These are phyloP conservation scores for Hephaestus fuliginosus DNA, from an alignment of 2,797 vertebrate species.

Conservation along the genomic window DNA sequence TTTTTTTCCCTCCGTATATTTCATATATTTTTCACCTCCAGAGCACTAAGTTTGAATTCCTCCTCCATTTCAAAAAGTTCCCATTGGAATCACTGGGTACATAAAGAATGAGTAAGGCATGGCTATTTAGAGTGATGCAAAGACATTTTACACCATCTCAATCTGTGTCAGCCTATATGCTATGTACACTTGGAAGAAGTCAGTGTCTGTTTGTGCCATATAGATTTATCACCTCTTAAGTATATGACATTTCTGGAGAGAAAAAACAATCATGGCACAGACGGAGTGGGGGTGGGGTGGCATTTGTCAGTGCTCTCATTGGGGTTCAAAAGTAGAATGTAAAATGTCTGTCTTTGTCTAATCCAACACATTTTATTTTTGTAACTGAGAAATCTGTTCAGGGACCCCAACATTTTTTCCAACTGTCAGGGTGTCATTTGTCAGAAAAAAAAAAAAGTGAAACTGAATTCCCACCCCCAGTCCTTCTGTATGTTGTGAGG, in stretches of 20 bases:
- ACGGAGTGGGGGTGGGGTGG: slow-evolving; percentile 89
- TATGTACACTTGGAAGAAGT: slow-evolving; percentile 79
- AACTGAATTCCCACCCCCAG: slow-evolving; percentile 87
- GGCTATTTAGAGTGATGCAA: slow-evolving; percentile 70
- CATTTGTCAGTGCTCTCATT: slow-evolving; percentile 86
- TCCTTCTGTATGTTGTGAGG: slow-evolving; percentile 87
- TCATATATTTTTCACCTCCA: slow-evolving; percentile 16
- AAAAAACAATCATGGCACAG: slow-evolving; percentile 86
- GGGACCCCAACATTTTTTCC: slow-evolving; percentile 87
- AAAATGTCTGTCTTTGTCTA: slow-evolving; percentile 89
- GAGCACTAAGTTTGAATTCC: slow-evolving; percentile 14
- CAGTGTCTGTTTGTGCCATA: slow-evolving; percentile 81
- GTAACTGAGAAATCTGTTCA: slow-evolving; percentile 90
- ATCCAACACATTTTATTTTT: slow-evolving; percentile 90
- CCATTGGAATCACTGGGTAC: slow-evolving; percentile 21
- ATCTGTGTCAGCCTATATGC: slow-evolving; percentile 80
- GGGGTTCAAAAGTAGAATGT: slow-evolving; percentile 88
- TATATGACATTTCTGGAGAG: slow-evolving; percentile 84
- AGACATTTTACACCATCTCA: slow-evolving; percentile 76
- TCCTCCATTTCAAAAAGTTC: slow-evolving; percentile 34
- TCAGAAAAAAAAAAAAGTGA: slow-evolving; percentile 78
- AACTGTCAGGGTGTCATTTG: slow-evolving; percentile 89
- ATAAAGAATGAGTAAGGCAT: slow-evolving; percentile 35
- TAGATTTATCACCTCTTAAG: slow-evolving; percentile 83
- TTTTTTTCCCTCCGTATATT: slow-evolving; percentile 47